Evolutionary conservation across 2,888 invertebrate genomes (phyloP).

Genomic region (Nomada flava): DNA sequence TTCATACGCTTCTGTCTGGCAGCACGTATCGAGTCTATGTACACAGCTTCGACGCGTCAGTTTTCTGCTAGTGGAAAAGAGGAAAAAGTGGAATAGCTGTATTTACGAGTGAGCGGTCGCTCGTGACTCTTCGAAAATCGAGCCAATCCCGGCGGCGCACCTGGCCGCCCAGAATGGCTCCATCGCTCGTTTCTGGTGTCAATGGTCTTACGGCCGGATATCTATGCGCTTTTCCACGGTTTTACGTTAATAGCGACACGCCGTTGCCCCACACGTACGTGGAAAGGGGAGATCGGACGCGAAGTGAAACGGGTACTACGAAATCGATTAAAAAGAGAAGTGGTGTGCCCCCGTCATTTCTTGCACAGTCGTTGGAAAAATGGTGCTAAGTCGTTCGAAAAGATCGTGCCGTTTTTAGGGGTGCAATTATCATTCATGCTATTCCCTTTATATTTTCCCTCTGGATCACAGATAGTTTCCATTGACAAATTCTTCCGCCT

Average conservation of each 20-base stretch:
- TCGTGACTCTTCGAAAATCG: conserved; percentile 71
- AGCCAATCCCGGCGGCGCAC: conserved; percentile 57
- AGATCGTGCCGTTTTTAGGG: too few species aligned
- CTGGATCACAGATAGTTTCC: too few species aligned
- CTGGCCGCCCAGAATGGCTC: conserved; percentile 48
- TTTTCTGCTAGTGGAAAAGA: conserved; percentile 36
- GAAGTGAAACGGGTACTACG: background rate
- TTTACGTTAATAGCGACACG: conserved; percentile 53
- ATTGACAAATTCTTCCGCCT: too few species aligned
- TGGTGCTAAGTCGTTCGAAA: too few species aligned
- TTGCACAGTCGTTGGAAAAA: too few species aligned
- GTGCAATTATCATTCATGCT: too few species aligned
- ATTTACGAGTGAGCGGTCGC: conserved; percentile 64
- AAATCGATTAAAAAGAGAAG: background rate
- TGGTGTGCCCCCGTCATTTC: too few species aligned
- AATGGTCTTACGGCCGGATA: conserved; percentile 50
- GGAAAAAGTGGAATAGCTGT: conserved; percentile 59
- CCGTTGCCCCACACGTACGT: conserved; percentile 10
- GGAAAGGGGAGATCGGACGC: background rate
- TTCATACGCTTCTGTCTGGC: conserved; percentile 68
- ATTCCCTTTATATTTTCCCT: too few species aligned
- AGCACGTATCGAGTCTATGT: conserved; percentile 1
- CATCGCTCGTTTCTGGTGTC: conserved; percentile 48
- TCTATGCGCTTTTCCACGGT: conserved; percentile 50
- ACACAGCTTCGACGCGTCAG: conserved; percentile 45